Evolutionary conservation across 2,113 vertebrate genomes (phyloP).

Genomic region (Ptilorrhoa leucosticta): DNA sequence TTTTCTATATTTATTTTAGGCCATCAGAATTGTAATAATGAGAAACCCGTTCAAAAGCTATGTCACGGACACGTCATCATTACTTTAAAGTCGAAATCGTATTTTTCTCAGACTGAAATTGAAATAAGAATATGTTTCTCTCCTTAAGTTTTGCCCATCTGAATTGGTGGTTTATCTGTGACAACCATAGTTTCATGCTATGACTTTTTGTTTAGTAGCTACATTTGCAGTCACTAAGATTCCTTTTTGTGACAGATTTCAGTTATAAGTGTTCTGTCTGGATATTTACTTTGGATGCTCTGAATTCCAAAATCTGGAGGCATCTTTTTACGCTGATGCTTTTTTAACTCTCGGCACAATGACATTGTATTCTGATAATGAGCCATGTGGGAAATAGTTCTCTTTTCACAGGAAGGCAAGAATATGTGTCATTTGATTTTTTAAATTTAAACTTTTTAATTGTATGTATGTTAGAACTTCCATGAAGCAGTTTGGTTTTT

Average conservation of each 20-base stretch:
- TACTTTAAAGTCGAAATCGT: background rate
- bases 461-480: background rate
- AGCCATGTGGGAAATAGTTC: background rate
- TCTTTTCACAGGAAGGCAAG: background rate
- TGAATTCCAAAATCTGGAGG: background rate
- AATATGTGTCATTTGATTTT: background rate
- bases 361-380: background rate
- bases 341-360: background rate
- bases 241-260: background rate
- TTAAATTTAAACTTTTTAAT: background rate
- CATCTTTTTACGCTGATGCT: background rate
- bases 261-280: background rate
- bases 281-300: background rate
- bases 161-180: background rate
- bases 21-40: background rate
- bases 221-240: background rate
- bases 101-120: background rate
- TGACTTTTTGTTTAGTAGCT: background rate
- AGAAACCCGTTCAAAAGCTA: background rate
- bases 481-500: background rate
- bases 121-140: background rate
- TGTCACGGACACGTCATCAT: background rate
- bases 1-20: background rate
- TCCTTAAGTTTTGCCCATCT: background rate
- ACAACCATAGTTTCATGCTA: background rate